Base-by-base conservation (phyloP, 2,113 vertebrate genomes). In the Microtus pennsylvanicus region DNA sequence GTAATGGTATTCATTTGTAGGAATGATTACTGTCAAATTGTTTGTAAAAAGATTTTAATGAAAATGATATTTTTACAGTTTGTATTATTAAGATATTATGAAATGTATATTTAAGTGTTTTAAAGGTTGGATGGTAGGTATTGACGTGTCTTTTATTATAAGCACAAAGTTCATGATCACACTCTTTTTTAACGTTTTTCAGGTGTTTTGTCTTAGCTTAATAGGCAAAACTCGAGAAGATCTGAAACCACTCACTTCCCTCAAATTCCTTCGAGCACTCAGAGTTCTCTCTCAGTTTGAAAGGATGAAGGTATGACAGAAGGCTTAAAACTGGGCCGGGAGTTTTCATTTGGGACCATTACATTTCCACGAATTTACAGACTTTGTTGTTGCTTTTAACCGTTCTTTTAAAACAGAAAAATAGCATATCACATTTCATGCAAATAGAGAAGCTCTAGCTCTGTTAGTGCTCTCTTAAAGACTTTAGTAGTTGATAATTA, bases 211-310 rank as follows among this genome's bases (percentile, higher is more conserved):
- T 97, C 96, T 99, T 97, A 99, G 99, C 96, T 97, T 99, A 98
- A 98, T 98, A 96, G 99, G 99, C 92, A 98, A 98, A 89, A 98
- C 99, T 87, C 93, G 99, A 96, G 98, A 98, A 93, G 98, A 98
- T 70, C 97, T 98, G 90, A 98, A 98, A 7, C 95, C 90, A 76
- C 98, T 99, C 5, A 93, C 97, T 85, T 97, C 99, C 92, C 99
- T 99, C 96, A 99, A 99, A 98, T 99, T 99, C 75, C 99, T 99
- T 85, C 99, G 99, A 96, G 99, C 99, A 0, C 98, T 99, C 69
- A 98, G 99, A 98, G 99, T 99, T 95, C 98, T 99, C 94, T 99
- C 99, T 67, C 99, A 99, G 17, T 99, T 99, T 95, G 99, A 99
- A 98, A 99, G 99, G 98, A 99, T 99, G 99, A 99, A 99, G 99